Percentiles rank a stretch among this genome's conserved stretches.
phyloP scores from a whole-genome alignment of 2,888 invertebrate species.

The Tridacna crocea region DNA sequence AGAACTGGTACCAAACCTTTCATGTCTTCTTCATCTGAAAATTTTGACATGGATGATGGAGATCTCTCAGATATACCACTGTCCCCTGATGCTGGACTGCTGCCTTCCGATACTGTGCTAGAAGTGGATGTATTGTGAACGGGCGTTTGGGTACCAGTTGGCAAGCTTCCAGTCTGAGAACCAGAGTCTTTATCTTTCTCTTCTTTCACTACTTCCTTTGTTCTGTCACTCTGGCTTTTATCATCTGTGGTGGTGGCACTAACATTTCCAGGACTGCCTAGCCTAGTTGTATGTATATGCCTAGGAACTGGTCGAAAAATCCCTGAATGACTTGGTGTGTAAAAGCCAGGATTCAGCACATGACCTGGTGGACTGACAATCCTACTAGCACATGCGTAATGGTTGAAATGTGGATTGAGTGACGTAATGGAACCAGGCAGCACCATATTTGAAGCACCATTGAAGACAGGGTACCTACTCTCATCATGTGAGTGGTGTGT shows the following conservation, averaged over 20 bases:
- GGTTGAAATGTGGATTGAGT: not conserved
- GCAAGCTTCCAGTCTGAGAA: not conserved
- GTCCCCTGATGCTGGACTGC: conserved; percentile 48
- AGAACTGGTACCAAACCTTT: conserved; percentile 1
- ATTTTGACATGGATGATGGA: conserved; percentile 43
- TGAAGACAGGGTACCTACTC: not conserved
- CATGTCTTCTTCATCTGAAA: conserved; percentile 25
- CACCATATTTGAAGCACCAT: not conserved
- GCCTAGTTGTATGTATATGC: not conserved
- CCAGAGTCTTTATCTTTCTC: not conserved
- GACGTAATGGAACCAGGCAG: not conserved
- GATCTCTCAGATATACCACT: conserved; percentile 39
- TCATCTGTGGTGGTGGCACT: not conserved
- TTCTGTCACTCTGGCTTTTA: not conserved
- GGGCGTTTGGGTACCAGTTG: conserved; percentile 8
- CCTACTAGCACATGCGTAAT: not conserved
- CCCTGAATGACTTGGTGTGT: not conserved
- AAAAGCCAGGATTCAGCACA: not conserved
- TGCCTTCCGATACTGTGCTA: conserved; percentile 22
- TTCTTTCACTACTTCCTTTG: not conserved
- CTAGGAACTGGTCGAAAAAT: conserved; percentile 15
- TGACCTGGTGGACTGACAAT: not conserved
- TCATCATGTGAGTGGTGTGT: not conserved
- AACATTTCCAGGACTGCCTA: not conserved
- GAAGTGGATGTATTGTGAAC: conserved; percentile 20